Percentiles rank a stretch among this genome's conserved stretches.
Conservation (phyloP, 2,113 vertebrate genomes). For the Willisornis vidua region DNA sequence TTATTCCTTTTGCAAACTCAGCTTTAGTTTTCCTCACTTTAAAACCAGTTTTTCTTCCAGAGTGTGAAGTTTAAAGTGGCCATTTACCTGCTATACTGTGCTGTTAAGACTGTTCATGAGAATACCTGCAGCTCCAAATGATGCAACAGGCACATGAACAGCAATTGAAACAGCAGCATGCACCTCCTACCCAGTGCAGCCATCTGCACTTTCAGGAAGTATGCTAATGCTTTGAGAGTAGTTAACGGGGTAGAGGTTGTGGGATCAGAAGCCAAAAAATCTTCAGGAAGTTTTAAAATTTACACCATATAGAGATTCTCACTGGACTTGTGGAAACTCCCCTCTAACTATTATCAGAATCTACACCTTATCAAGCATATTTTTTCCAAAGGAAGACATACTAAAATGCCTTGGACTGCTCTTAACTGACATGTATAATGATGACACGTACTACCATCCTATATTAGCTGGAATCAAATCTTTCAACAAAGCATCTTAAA, state of each 20-base stretch:
- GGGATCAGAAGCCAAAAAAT: background rate
- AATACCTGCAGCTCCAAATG: background rate
- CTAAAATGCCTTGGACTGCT: background rate
- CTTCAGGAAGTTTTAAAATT: background rate
- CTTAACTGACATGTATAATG: background rate
- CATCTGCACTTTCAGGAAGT: conserved; percentile 13
- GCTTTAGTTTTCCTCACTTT: background rate
- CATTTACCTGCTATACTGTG: background rate
- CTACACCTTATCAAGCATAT: background rate
- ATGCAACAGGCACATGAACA: background rate
- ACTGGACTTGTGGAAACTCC: background rate
- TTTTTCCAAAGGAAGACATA: background rate
- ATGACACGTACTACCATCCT: background rate
- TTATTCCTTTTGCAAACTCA: background rate
- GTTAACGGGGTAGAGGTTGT: background rate
- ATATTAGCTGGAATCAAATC: background rate
- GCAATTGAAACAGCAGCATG: background rate
- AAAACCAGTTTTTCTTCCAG: background rate
- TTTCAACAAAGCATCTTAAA: background rate
- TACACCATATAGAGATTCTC: background rate
- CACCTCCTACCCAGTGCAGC: background rate
- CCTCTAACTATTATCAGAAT: background rate
- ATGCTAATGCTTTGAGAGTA: background rate
- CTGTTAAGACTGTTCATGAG: background rate
- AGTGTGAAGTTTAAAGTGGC: background rate